Evolutionary conservation across 2,113 vertebrate species (phyloP).

Genomic region (Centropristis striata): DNA sequence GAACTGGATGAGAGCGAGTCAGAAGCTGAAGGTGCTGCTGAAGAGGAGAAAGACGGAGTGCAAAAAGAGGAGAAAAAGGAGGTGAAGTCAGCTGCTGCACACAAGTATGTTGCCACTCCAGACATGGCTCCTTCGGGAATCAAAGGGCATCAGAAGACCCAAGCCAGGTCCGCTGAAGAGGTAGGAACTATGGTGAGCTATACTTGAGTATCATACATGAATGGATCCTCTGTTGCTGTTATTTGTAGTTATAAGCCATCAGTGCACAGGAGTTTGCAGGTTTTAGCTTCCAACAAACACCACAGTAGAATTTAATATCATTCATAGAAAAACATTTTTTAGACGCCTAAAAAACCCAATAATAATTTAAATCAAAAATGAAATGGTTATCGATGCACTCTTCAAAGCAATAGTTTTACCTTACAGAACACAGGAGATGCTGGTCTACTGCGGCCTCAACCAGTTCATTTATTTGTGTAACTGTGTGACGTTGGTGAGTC

Average conservation of each 20-base stretch:
- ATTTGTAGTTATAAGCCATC: not conserved
- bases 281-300: not conserved
- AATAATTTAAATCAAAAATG: no score
- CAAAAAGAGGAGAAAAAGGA: conserved; percentile 57
- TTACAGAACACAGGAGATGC: no score
- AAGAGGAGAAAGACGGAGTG: conserved; percentile 47
- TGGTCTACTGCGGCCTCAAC: no score
- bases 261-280: not conserved
- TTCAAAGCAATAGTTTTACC: no score
- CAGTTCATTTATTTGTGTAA: no score
- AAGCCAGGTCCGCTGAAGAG: conserved; percentile 68
- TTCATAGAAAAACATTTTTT: no score
- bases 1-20: conserved; percentile 79
- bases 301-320: not conserved
- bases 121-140: conserved; percentile 36
- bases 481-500: no score
- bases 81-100: conserved; percentile 14
- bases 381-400: no score
- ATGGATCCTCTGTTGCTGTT: not conserved
- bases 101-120: conserved; percentile 9
- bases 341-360: no score
- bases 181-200: conserved; percentile 40
- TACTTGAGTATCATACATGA: not conserved
- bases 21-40: conserved; percentile 61
- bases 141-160: conserved; percentile 56